A percentile compares a stretch with the other conserved stretches of the same genome.
Conservation (phyloP, 2,888 invertebrate genomes). For the Dinocampus coccinellae region DNA sequence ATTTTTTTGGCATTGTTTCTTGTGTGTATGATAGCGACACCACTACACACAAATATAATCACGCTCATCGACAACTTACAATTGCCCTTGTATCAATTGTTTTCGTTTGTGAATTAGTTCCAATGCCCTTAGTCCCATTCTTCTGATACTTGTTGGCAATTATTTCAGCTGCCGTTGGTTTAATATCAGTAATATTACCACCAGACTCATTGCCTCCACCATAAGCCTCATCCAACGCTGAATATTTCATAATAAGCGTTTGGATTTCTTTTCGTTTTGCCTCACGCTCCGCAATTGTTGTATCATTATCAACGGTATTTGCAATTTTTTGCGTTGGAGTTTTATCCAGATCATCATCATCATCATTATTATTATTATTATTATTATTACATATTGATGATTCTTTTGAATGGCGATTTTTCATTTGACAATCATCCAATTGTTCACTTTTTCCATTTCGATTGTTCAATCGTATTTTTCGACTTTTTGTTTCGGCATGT, state of each 20-base stretch:
- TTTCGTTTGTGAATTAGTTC: conserved; percentile 25
- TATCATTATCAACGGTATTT: conserved; percentile 62
- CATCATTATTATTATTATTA: no score
- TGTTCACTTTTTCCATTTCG: conserved; percentile 78
- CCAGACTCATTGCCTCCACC: conserved; percentile 72
- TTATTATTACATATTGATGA: conserved; percentile 10
- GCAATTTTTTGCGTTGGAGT: conserved; percentile 63
- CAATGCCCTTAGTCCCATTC: conserved; percentile 29
- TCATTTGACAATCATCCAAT: conserved; percentile 67
- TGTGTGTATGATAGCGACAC: neutral
- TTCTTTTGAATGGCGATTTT: conserved; percentile 49
- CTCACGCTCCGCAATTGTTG: conserved; percentile 78
- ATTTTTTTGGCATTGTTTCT: neutral
- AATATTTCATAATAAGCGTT: conserved; percentile 85
- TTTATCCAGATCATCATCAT: conserved; percentile 69
- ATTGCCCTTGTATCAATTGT: conserved; percentile 43
- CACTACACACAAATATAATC: conserved; percentile 14
- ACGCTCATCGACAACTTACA: conserved; percentile 52
- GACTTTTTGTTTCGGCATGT: conserved; percentile 56
- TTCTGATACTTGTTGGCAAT: conserved; percentile 67
- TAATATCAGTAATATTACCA: conserved; percentile 65
- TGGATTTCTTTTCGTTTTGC: conserved; percentile 87
- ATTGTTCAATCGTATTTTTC: conserved; percentile 70
- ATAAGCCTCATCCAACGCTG: conserved; percentile 82
- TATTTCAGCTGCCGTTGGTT: conserved; percentile 56